phyloP scores from a whole-genome alignment of 1,140 invertebrate genomes.

The Pentalonia nigronervosa region DNA sequence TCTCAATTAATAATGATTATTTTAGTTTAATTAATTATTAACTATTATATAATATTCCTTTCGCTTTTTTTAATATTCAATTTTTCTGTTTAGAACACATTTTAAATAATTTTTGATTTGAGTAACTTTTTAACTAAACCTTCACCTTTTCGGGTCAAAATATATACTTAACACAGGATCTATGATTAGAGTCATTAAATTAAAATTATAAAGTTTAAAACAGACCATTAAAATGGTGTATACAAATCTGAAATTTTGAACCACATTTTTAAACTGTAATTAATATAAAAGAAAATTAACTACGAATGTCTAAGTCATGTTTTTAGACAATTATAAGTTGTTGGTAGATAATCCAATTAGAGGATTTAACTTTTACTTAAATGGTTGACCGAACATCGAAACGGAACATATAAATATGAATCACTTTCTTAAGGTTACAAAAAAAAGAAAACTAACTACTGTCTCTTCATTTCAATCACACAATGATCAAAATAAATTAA shows the following conservation, averaged over 20 bases:
- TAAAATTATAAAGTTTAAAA: neutral
- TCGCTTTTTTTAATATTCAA: conserved; percentile 17
- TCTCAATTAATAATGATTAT: neutral
- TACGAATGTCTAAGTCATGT: neutral
- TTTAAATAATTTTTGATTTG: neutral
- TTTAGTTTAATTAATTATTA: neutral
- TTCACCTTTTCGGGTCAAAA: neutral
- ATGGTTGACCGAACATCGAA: conserved; percentile 22
- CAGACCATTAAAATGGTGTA: neutral
- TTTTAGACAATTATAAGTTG: conserved; percentile 41
- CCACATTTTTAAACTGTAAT: conserved; percentile 19
- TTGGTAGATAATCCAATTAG: conserved; percentile 41
- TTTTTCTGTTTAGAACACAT: neutral
- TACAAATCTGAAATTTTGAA: neutral
- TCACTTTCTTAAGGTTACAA: conserved; percentile 33
- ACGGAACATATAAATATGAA: conserved; percentile 16
- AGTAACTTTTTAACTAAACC: neutral
- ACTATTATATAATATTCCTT: conserved; percentile 26
- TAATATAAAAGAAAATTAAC: conserved; percentile 14
- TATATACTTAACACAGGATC: neutral
- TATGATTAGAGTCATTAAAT: neutral
- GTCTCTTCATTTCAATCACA: neutral
- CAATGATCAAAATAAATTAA: neutral
- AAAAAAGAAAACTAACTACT: conserved; percentile 12
- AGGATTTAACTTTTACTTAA: conserved; percentile 56